phyloP scores from a whole-genome alignment of 2,113 vertebrate species.

The Papio anubis region DNA sequence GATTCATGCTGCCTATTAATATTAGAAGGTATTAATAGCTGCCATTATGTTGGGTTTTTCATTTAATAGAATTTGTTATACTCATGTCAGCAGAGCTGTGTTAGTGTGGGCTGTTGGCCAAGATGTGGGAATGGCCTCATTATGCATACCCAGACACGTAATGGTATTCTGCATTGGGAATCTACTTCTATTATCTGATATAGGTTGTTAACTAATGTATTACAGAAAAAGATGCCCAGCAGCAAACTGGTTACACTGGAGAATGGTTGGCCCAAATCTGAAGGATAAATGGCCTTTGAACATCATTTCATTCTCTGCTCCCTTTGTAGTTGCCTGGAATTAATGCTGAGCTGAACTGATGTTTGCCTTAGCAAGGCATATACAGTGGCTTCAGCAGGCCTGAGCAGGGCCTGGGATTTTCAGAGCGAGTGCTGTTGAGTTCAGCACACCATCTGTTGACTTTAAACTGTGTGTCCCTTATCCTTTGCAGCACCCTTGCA shows the following conservation, averaged over 20 bases:
- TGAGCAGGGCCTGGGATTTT: background rate
- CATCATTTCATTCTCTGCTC: background rate
- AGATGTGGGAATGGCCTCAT: constrained; percentile 42
- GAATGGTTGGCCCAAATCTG: background rate
- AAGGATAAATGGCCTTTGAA: background rate
- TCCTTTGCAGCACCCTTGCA: background rate
- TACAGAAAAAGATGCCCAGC: background rate
- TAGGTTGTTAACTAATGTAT: constrained; percentile 30
- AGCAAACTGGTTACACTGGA: background rate
- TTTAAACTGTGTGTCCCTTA: background rate
- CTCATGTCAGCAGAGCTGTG: constrained; percentile 34
- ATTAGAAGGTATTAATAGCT: constrained; percentile 60
- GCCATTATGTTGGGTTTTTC: constrained; percentile 60
- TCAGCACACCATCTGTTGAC: background rate
- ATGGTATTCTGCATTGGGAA: background rate
- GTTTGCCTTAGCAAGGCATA: background rate
- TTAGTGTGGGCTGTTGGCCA: constrained; percentile 60
- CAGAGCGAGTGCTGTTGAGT: background rate
- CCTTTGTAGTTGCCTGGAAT: background rate
- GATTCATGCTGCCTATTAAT: constrained; percentile 63
- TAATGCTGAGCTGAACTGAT: background rate
- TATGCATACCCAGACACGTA: constrained; percentile 11
- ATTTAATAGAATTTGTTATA: constrained; percentile 44
- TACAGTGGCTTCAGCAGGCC: background rate
- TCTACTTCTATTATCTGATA: constrained; percentile 5